Evolutionary conservation across 2,888 invertebrate genomes (phyloP).

Genomic region (Hybos culiciformis): DNA sequence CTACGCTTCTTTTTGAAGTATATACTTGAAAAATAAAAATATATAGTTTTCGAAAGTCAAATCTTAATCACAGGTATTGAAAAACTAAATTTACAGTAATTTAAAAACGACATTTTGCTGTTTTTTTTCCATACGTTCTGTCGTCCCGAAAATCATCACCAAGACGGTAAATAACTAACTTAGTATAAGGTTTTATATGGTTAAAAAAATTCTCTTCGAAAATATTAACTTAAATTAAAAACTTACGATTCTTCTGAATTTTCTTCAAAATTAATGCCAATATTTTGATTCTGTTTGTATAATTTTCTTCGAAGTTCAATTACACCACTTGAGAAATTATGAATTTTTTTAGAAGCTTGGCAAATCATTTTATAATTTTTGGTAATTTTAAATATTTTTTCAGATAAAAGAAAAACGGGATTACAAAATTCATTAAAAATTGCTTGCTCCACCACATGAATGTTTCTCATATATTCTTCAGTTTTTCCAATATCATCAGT

Average conservation of each 20-base stretch:
- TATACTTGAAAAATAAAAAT: neutral
- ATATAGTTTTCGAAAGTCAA: neutral
- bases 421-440: slow-evolving; percentile 35
- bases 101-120: no score
- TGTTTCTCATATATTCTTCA: slow-evolving; percentile 43
- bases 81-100: neutral
- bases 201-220: no score
- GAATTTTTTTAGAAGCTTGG: slow-evolving; percentile 29
- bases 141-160: neutral
- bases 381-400: slow-evolving; percentile 41
- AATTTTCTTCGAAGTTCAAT: slow-evolving; percentile 20
- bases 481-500: slow-evolving; percentile 38
- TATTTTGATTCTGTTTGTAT: neutral
- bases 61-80: neutral
- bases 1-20: slow-evolving; percentile 17
- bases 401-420: slow-evolving; percentile 44
- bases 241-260: neutral
- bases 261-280: neutral
- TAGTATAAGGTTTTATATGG: no score
- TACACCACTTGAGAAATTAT: slow-evolving; percentile 34
- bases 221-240: no score
- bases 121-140: neutral
- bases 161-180: neutral
- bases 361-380: slow-evolving; percentile 38
- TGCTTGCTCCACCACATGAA: slow-evolving; percentile 37